phyloP scores from a whole-genome alignment of 2,113 vertebrate species.

The Camelus dromedarius region DNA sequence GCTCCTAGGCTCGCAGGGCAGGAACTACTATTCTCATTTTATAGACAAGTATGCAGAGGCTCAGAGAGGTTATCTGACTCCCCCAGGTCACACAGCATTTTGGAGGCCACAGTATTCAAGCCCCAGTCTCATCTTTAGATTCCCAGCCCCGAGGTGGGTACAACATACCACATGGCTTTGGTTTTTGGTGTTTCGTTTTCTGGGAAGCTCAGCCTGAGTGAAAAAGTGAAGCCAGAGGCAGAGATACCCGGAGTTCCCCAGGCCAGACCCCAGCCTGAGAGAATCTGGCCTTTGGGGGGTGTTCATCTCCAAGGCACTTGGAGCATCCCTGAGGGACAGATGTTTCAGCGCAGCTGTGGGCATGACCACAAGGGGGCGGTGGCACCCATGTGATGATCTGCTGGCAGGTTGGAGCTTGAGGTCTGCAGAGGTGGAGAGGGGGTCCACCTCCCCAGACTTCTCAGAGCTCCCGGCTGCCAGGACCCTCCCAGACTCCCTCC shows the following conservation, averaged over 20 bases:
- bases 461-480: not conserved
- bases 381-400: not conserved
- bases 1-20: not conserved
- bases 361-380: conserved; percentile 78
- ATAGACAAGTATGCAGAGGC: not conserved
- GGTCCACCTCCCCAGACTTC: not conserved
- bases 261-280: not conserved
- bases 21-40: not conserved
- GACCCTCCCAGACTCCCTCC: not conserved
- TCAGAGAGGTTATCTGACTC: not conserved
- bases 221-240: not conserved
- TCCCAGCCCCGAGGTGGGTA: not conserved
- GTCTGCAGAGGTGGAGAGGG: not conserved
- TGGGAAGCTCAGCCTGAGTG: not conserved
- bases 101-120: not conserved
- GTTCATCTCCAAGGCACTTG: accelerated
- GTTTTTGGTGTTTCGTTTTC: not conserved
- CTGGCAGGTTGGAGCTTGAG: accelerated
- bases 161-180: not conserved
- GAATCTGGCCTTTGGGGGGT: not conserved
- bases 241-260: not conserved
- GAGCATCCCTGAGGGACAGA: not conserved
- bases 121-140: not conserved
- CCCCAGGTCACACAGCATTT: not conserved
- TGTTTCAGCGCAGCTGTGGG: not conserved